Base-by-base conservation (phyloP, 2,888 invertebrate genomes). In the Clitarchus hookeri region DNA sequence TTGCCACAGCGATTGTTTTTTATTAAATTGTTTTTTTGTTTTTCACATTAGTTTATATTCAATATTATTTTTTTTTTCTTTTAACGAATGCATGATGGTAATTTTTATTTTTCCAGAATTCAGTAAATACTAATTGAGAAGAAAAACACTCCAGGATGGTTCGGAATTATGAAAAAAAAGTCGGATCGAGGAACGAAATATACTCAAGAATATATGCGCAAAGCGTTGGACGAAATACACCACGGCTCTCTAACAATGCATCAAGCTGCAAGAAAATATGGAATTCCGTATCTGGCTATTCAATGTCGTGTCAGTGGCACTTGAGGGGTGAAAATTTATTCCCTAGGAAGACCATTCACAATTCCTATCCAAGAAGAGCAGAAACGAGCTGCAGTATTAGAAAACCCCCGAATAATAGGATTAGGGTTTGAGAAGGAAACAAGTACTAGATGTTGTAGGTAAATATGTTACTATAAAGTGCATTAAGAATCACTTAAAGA, bases 381-480 rank as follows among this genome's bases (percentile, higher is more conserved):
- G 86, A 87, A 88, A 53, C 85, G 90, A 27, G 89, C 88, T 16
- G 88, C 89, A 87, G 88, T 89, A 65, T 87, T 90, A 23, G 88
- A 88, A 86, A 84, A n/a, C n/a, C 84, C 6, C 89, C 89, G 90
- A 90, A 86, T 90, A 89, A 88, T 88, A 89, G 87, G 91, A 90
- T 12, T 90, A 90, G 88, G 90, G 90, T 19, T 86, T 90, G 44
- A 78, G 89, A 89, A n/a, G 88, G 89, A 88, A 89, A 87, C 90
- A 91, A 88, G 86, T 90, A 48, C 82, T 90, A 84, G 88, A 90
- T 82, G 84, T 89, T 44, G 90, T 91, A 19, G 88, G 87, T 0
- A 86, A 89, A 27, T 91, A 89, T 87, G 89, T 90, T 11, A 78
- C 82, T 36, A 79, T 85, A 82, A 90, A 90, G 85, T 85, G 88